Evolutionary conservation across 2,888 invertebrate species (phyloP).

Genomic region (Odontomyia ornata): DNA sequence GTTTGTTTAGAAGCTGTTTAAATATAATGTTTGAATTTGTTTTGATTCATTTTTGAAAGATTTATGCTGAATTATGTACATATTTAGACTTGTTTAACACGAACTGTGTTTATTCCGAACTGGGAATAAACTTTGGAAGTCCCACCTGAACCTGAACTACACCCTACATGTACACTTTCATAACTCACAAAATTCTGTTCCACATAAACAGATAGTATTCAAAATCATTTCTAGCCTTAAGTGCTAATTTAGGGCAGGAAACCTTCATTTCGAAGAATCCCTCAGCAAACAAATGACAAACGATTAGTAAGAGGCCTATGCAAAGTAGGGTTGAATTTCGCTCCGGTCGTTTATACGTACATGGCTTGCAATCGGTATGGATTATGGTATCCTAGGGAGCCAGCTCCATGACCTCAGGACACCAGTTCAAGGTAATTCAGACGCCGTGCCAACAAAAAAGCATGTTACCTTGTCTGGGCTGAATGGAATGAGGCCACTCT

Average conservation of each 20-base stretch:
- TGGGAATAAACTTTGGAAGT: no score
- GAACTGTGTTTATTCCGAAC: no score
- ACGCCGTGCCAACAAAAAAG: not conserved
- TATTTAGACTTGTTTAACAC: no score
- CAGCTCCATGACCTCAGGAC: not conserved
- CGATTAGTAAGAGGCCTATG: conserved; percentile 10
- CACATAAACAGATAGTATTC: no score
- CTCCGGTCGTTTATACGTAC: not conserved
- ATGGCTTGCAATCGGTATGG: not conserved
- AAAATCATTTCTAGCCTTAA: not conserved
- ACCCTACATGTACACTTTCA: no score
- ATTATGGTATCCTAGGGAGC: not conserved
- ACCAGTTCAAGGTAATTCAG: not conserved
- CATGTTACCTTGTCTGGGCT: not conserved
- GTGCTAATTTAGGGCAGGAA: not conserved
- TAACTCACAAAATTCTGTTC: no score
- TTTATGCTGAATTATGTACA: no score
- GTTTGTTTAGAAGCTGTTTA: not conserved
- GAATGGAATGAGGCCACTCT: not conserved
- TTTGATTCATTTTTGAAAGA: no score
- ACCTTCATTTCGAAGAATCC: not conserved
- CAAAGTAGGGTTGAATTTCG: conserved; percentile 7
- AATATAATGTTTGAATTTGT: not conserved
- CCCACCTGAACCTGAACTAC: no score
- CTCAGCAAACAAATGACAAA: not conserved